These are phyloP conservation scores for Sprattus sprattus DNA, from an alignment of 2,113 vertebrate species.

Conservation along the genomic window DNA sequence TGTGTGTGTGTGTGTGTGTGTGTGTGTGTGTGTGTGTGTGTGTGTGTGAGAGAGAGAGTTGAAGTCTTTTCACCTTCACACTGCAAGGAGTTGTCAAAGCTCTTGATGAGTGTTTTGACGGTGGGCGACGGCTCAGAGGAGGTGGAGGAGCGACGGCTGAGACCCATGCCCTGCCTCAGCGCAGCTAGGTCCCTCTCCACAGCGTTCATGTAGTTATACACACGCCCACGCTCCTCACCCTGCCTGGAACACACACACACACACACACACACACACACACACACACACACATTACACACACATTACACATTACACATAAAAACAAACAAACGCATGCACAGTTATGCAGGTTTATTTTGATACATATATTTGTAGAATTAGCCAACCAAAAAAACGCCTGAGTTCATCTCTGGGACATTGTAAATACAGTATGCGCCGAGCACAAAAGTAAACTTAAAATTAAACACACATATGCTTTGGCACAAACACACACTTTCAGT, in stretches of 20 bases:
- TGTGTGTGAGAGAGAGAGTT: constrained; percentile 23
- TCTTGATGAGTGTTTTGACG: constrained; percentile 88
- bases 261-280: constrained; percentile 18
- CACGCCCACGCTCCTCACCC: constrained; percentile 92
- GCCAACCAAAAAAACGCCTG: too few relatives aligned
- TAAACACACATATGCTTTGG: neutral
- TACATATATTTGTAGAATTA: too few relatives aligned
- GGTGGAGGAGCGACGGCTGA: constrained; percentile 87
- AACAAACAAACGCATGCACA: neutral
- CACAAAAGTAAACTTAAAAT: neutral
- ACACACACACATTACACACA: neutral
- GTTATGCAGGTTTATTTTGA: too few relatives aligned
- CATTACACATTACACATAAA: neutral
- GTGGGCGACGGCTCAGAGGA: constrained; percentile 85
- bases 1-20: neutral
- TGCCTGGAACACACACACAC: constrained; percentile 70
- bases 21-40: neutral
- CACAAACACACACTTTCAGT: neutral
- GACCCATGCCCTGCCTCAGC: constrained; percentile 90
- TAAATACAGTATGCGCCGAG: neutral
- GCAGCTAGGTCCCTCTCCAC: constrained; percentile 92
- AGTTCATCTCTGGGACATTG: neutral
- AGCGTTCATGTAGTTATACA: constrained; percentile 97
- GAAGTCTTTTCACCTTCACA: constrained; percentile 57
- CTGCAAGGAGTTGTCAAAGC: constrained; percentile 84